Percentiles rank a stretch among this genome's conserved stretches.
These are phyloP conservation scores for Linepithema humile DNA, from an alignment of 1,140 invertebrate species.

Conservation along the genomic window DNA sequence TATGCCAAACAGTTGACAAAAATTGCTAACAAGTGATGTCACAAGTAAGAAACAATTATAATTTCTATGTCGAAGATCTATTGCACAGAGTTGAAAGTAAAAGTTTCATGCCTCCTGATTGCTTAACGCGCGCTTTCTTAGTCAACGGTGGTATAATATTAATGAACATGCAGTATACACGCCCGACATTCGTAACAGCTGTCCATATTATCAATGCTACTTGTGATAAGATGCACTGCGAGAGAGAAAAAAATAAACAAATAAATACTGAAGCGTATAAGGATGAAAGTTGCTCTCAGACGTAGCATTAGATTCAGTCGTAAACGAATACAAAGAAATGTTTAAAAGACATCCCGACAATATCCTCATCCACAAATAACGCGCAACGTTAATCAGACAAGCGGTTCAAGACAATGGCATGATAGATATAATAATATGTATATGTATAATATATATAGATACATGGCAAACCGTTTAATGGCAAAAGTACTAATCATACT, in stretches of 20 bases:
- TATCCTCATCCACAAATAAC: constrained; percentile 63
- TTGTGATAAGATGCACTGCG: constrained; percentile 58
- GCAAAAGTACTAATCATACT: constrained; percentile 61
- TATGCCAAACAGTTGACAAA: not conserved
- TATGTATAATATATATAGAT: constrained; percentile 37
- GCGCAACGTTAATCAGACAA: constrained; percentile 69
- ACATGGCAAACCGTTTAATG: constrained; percentile 61
- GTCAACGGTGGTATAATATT: constrained; percentile 42
- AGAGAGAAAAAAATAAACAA: constrained; percentile 54
- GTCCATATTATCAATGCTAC: constrained; percentile 55
- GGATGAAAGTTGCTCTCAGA: constrained; percentile 39
- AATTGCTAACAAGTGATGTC: not conserved
- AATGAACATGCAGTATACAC: constrained; percentile 64
- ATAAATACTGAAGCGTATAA: constrained; percentile 60
- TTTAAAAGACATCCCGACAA: constrained; percentile 56
- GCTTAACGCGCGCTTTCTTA: not conserved
- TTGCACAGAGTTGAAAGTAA: not conserved
- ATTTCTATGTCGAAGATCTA: not conserved
- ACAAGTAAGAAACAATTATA: not conserved
- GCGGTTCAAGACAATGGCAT: constrained; percentile 71
- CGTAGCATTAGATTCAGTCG: constrained; percentile 51
- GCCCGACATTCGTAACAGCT: constrained; percentile 61
- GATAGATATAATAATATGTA: constrained; percentile 68
- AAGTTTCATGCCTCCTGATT: not conserved
- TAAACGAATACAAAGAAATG: constrained; percentile 53